Conservation (phyloP, 2,113 vertebrate genomes). For the Rhabdomys dilectus region DNA sequence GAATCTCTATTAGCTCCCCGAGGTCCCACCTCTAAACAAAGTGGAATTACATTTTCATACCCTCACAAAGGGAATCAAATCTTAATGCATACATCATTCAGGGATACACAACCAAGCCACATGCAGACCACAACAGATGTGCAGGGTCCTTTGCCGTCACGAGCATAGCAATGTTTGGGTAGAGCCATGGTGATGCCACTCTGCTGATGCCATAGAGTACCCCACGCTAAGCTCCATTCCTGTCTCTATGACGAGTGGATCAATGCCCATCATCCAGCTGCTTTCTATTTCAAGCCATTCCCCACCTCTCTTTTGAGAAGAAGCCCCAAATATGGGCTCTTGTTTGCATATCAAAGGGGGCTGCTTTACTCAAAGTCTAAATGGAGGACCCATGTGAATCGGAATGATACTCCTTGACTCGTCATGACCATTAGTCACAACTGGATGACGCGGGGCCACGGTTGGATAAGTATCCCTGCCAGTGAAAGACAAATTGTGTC, state of each 20-base stretch:
- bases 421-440: slow-evolving; percentile 38
- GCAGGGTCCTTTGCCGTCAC: not conserved
- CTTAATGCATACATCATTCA: not conserved
- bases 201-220: not conserved
- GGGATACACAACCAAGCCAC: not conserved
- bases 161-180: fast-evolving
- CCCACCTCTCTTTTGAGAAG: not conserved
- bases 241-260: not conserved
- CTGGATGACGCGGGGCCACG: not conserved
- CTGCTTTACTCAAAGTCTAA: slow-evolving; percentile 3
- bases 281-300: not conserved
- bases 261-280: fast-evolving
- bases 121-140: not conserved
- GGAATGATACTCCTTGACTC: not conserved
- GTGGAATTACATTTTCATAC: not conserved
- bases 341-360: slow-evolving; percentile 13
- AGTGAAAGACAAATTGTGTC: slow-evolving; percentile 20
- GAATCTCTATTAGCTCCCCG: too few species aligned
- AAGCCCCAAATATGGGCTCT: not conserved
- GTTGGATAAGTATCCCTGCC: not conserved
- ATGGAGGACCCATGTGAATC: not conserved
- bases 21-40: not conserved
- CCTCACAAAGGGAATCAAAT: not conserved
- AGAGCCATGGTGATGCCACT: not conserved
- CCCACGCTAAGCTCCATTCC: not conserved